Conservation (phyloP, 2,797 vertebrate genomes). For the Malacoraja senta region DNA sequence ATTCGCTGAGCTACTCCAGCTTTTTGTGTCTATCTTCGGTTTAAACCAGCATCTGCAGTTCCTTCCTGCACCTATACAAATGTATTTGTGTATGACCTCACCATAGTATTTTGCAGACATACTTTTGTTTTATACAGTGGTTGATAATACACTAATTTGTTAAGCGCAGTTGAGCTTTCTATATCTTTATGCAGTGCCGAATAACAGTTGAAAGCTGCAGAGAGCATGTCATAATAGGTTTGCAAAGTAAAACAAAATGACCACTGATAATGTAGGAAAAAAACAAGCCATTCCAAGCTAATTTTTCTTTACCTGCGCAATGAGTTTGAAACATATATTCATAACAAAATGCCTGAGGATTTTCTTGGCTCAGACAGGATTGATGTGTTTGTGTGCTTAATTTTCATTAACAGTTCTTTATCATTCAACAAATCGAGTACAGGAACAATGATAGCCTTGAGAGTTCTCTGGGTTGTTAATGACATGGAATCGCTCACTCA, state of each 20-base stretch:
- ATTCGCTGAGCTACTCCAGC: too few relatives aligned
- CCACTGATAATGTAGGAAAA: conserved; percentile 37
- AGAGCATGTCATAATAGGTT: conserved; percentile 43
- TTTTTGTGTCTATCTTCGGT: too few relatives aligned
- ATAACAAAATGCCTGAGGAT: conserved; percentile 6
- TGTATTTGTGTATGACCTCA: not conserved
- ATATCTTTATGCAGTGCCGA: conserved; percentile 44
- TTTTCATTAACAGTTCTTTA: conserved; percentile 41
- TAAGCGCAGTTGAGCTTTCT: conserved; percentile 15
- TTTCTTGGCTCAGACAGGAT: conserved; percentile 37
- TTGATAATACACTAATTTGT: not conserved
- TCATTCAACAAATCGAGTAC: conserved; percentile 38
- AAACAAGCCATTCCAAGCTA: conserved; percentile 42
- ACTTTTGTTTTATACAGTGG: not conserved
- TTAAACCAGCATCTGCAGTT: too few relatives aligned
- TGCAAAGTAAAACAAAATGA: conserved; percentile 42
- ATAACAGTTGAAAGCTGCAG: conserved; percentile 50
- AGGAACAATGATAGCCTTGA: conserved; percentile 38
- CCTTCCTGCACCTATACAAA: not conserved
- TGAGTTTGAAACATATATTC: conserved; percentile 41
- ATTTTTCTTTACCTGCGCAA: conserved; percentile 40
- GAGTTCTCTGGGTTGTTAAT: conserved; percentile 40
- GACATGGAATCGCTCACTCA: conserved; percentile 35
- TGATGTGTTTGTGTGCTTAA: conserved; percentile 40
- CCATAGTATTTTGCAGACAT: not conserved